Evolutionary conservation across 2,888 invertebrate genomes (phyloP), one percentile per base, ranked within the genome.

Genomic region (Siphlonurus alternatus): DNA sequence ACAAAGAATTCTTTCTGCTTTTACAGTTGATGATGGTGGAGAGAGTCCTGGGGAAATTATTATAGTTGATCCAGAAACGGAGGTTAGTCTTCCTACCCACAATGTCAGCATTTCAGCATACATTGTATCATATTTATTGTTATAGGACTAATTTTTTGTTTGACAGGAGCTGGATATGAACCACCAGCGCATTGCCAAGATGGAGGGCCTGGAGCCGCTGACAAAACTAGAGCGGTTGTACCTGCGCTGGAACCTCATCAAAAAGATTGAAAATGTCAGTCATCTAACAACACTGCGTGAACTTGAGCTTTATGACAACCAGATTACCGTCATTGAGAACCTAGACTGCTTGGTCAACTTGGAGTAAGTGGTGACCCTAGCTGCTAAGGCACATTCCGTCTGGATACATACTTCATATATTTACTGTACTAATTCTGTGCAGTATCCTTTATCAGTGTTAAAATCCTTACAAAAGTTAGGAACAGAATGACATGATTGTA

Each of bases 261-360:
- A 89, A 73, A 89, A 88, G 74, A 95, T 99, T 69, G 95, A 96
- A 74, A 94, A 95, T 71, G 75, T 98, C 25, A 76, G 83, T 61
- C 85, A 84, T 1, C 77, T 97, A 22, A 81, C 80, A 1, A 88
- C 87, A 0, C 79, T 99, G 15, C 81, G 82, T 20, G 95, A 97
- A 73, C 76, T 99, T 61, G 98, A 99, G 73, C 77, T 99, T 2
- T 96, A 98, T 75, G 99, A 99, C 75, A 99, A 99, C 78, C 96
- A 97, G 78, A 87, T 99, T 62, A 86, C 86, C 0, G 83, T 85
- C 69, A 92, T 99, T 69, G 94, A 95, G 75, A 94, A 95, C 74
- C 79, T 99, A 65, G 89, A 91, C 64, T 75, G 81, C 15, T 81
- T 99, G 15, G 85, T 88, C 1, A 95, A 96, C 77, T 79, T 99